Conservation (phyloP, 2,113 vertebrate genomes). For the Nycticorax nycticorax region DNA sequence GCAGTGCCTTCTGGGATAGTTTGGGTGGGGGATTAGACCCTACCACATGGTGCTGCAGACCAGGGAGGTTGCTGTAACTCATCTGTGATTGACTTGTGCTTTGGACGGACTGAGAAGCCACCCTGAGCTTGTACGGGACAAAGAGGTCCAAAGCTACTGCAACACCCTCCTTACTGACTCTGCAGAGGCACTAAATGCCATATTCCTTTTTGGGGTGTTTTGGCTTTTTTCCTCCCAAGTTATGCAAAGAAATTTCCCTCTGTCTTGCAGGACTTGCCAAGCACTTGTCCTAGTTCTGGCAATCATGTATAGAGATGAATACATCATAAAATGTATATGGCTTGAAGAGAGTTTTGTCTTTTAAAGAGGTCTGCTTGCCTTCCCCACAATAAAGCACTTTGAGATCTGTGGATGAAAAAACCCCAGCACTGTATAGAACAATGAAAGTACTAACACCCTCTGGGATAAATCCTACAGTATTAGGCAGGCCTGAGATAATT, state of each 20-base stretch:
- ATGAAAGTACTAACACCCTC: not conserved
- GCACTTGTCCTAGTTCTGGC: not conserved
- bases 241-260: not conserved
- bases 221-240: not conserved
- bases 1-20: not conserved
- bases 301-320: not conserved
- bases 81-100: not conserved
- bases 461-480: constrained; percentile 10
- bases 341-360: not conserved
- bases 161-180: not conserved
- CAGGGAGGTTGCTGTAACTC: not conserved
- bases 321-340: not conserved
- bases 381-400: not conserved
- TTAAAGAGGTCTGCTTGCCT: not conserved
- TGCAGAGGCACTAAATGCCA: not conserved
- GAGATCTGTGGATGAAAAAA: not conserved
- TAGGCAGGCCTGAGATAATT: constrained; percentile 41
- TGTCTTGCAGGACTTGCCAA: not conserved
- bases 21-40: not conserved
- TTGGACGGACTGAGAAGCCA: not conserved
- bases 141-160: not conserved
- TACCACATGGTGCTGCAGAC: not conserved
- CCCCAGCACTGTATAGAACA: not conserved
- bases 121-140: not conserved
- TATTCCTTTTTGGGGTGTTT: not conserved